These are phyloP conservation scores for Gavia stellata DNA, from an alignment of 2,113 vertebrate species.

Conservation along the genomic window DNA sequence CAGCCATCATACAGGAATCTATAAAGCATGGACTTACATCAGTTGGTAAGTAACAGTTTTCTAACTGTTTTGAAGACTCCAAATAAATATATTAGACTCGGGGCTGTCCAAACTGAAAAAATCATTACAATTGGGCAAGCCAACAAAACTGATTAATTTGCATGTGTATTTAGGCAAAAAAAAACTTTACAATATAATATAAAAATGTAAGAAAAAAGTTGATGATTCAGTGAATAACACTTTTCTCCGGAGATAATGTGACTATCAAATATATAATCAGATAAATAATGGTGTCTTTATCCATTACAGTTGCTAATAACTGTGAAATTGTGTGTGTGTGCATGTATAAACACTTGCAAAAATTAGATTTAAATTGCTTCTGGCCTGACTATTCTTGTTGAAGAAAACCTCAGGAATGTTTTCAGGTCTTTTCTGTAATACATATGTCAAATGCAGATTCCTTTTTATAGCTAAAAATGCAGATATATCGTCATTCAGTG, in stretches of 20 bases:
- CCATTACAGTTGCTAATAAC: not conserved
- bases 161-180: not conserved
- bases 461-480: not conserved
- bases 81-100: not conserved
- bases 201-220: not conserved
- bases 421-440: not conserved
- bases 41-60: constrained; percentile 72
- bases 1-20: constrained; percentile 64
- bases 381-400: not conserved
- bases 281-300: not conserved
- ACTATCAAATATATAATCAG: not conserved
- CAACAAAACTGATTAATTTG: not conserved
- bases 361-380: not conserved
- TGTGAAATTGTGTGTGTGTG: not conserved
- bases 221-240: not conserved
- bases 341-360: not conserved
- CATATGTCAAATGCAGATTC: not conserved
- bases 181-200: not conserved
- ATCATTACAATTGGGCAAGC: not conserved
- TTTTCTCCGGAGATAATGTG: not conserved
- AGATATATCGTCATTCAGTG: not conserved
- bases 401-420: not conserved
- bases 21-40: constrained; percentile 68
- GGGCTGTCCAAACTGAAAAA: not conserved
- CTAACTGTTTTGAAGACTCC: constrained; percentile 7